phyloP scores from a whole-genome alignment of 2,888 invertebrate genomes.

The Drosophila rubida region DNA sequence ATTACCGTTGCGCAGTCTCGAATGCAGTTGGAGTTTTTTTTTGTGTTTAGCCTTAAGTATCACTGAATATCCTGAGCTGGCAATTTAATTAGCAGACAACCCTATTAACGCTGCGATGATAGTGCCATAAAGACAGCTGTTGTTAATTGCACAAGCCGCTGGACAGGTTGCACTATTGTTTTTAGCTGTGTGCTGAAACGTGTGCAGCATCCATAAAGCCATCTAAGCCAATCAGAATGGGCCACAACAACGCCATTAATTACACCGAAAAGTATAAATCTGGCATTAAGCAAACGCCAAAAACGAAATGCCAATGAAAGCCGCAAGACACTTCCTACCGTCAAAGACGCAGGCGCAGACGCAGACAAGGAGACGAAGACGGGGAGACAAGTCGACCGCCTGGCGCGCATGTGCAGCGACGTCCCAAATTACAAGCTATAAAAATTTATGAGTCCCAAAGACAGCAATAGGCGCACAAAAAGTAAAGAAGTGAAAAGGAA shows the following conservation, averaged over 20 bases:
- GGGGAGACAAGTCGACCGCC: conserved; percentile 55
- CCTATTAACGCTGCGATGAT: conserved; percentile 53
- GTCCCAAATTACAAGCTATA: conserved; percentile 76
- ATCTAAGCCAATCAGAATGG: conserved; percentile 51
- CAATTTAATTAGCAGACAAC: conserved; percentile 65
- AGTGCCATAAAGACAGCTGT: conserved; percentile 11
- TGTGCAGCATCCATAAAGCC: conserved; percentile 40
- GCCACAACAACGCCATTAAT: conserved; percentile 64
- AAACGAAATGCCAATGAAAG: conserved; percentile 40
- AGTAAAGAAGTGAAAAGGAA: too few species aligned
- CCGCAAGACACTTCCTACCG: conserved; percentile 35
- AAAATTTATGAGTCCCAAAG: conserved; percentile 73
- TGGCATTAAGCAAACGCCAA: conserved; percentile 36
- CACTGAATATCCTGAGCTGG: conserved; percentile 37
- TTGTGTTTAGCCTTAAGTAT: conserved; percentile 27
- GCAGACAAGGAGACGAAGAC: neutral
- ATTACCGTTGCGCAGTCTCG: too few species aligned
- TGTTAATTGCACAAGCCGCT: conserved; percentile 14
- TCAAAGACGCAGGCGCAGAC: conserved; percentile 2
- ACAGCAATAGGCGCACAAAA: conserved; percentile 52
- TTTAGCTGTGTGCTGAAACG: neutral
- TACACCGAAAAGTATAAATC: conserved; percentile 63
- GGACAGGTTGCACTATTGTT: neutral
- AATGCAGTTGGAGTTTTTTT: conserved; percentile 1
- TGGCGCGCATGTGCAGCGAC: conserved; percentile 65